Evolutionary conservation across 2,113 vertebrate species (phyloP).

Genomic region (Chionis minor): DNA sequence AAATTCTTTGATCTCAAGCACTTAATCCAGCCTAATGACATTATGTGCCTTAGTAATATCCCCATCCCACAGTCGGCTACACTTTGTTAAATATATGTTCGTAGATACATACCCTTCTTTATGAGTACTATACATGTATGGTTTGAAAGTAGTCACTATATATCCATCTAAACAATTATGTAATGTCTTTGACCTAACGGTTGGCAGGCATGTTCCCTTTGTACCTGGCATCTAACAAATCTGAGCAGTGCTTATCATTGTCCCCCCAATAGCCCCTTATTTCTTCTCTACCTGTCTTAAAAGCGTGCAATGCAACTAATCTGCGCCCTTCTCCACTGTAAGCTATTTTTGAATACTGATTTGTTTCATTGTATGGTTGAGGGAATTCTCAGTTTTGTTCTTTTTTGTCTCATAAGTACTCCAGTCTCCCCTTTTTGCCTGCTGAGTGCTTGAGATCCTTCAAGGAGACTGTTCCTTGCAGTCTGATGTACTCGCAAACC

Average conservation of each 20-base stretch:
- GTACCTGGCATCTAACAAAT: neutral
- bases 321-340: neutral
- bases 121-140: neutral
- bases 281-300: neutral
- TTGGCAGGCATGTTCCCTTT: neutral
- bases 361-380: neutral
- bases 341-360: neutral
- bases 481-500: neutral
- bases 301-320: neutral
- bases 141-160: neutral
- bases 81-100: neutral
- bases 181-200: neutral
- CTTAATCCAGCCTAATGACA: neutral
- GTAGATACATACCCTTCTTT: neutral
- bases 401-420: neutral
- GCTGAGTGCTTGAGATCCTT: neutral
- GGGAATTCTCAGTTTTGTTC: neutral
- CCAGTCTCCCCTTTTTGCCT: neutral
- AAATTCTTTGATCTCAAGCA: neutral
- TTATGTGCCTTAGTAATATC: neutral
- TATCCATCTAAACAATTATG: neutral
- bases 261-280: neutral
- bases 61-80: neutral
- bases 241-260: neutral
- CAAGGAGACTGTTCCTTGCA: neutral